phyloP scores from a whole-genome alignment of 2,113 vertebrate species.

The Athene noctua region DNA sequence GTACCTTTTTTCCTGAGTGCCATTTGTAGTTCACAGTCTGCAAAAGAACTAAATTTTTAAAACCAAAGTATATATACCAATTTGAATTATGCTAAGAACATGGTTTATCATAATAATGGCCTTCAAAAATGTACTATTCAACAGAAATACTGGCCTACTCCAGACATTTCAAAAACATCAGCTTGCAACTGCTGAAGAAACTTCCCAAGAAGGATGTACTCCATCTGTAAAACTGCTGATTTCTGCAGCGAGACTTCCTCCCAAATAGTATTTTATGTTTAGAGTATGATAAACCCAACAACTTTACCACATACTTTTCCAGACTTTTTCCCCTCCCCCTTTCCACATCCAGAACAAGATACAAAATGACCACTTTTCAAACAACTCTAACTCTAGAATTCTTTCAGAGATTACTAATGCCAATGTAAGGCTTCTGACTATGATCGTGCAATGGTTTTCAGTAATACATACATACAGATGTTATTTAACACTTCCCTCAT shows the following conservation, averaged over 20 bases:
- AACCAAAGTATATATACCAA: not conserved
- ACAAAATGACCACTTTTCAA: not conserved
- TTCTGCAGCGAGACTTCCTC: slow-evolving; percentile 3
- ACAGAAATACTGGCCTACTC: slow-evolving; percentile 37
- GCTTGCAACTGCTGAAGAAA: slow-evolving; percentile 30
- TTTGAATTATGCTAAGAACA: slow-evolving; percentile 38
- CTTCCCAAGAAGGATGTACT: slow-evolving; percentile 36
- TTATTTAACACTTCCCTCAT: not conserved
- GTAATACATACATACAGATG: not conserved
- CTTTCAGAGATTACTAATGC: not conserved
- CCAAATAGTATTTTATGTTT: not conserved
- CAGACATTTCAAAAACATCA: slow-evolving; percentile 34
- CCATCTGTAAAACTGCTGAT: slow-evolving; percentile 43
- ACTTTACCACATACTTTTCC: not conserved
- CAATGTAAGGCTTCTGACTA: not conserved
- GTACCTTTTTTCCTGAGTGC: not conserved
- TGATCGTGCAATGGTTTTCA: fast-evolving
- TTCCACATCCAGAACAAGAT: not conserved
- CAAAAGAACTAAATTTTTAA: not conserved
- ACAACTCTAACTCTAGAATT: not conserved
- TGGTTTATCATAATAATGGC: slow-evolving; percentile 44
- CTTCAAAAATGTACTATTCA: slow-evolving; percentile 36
- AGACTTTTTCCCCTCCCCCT: not conserved
- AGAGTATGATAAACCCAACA: not conserved
- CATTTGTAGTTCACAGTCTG: not conserved